Base-by-base conservation (phyloP, 2,888 invertebrate genomes). In the Shargacucullia verbasci region DNA sequence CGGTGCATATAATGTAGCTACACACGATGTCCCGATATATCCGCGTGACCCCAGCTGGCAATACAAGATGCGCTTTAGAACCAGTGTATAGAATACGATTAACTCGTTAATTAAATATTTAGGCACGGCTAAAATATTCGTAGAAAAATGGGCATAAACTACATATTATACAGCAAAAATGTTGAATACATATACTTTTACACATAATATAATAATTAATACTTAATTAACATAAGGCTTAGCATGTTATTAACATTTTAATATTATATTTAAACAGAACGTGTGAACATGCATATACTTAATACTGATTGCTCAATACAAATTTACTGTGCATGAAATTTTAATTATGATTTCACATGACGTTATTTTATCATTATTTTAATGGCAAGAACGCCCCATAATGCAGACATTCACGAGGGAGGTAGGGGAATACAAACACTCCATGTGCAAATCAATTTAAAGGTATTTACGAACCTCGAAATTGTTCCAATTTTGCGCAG, bases 401-500 rank as follows among this genome's bases (percentile, higher is more conserved):
- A 78, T 81, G 86, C 81, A 88, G 85, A 92, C 90, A 91, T 88
- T 86, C 89, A 92, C 90, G 87, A 84, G 85, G 86, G 84, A 89
- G 87, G 83, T 88, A 85, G 85, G 89, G 87, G 86, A 86, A 82
- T 82, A 91, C 89, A 92, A 91, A 92, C 91, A 93, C 93, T 91
- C 90, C 92, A 92, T 88, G 92, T 93, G 92, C 93, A 94, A 89
- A 91, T 88, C 88, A 92, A 88, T 88, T 88, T 86, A 88, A 90
- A 88, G 87, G 86, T 90, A 83, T 73, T 89, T 94, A 94, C 95
- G 95, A 95, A 96, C 96, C 96, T 96, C 96, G 86, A 96, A 94
- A 94, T 96, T 96, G 94, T 96, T 96, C 97, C 96, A 97, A 94
- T 96, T 96, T 95, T 96, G 96, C 94, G 96, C 95, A 94, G 96